Percentiles rank a stretch among this genome's conserved stretches.
Conservation (phyloP, 2,888 invertebrate genomes). For the Lumbricus terrestris region DNA sequence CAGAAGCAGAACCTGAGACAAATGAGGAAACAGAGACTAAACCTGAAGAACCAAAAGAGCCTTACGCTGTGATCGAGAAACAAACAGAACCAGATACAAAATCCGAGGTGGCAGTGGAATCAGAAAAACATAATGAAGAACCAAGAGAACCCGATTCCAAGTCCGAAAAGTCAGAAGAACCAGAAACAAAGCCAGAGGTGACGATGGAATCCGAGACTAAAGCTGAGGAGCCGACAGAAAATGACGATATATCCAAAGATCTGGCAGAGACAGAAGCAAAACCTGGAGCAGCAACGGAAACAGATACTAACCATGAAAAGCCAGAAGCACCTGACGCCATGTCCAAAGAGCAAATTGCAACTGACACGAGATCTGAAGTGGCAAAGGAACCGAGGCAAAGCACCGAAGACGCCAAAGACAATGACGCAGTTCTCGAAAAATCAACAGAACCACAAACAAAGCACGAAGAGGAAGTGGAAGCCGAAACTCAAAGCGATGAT, state of each 20-base stretch:
- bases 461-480: no score
- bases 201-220: conserved; percentile 28
- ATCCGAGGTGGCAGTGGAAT: neutral
- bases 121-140: neutral
- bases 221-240: conserved; percentile 22
- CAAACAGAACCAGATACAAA: neutral
- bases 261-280: neutral
- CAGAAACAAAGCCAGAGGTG: conserved; percentile 28
- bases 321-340: neutral
- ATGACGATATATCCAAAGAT: conserved; percentile 22
- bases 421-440: no score
- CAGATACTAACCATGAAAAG: no score
- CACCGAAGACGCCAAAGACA: no score
- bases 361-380: conserved; percentile 14
- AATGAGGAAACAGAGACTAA: neutral
- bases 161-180: conserved; percentile 26
- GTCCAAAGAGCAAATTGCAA: neutral
- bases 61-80: neutral
- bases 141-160: neutral
- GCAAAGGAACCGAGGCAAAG: no score
- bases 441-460: no score
- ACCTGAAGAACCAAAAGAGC: neutral
- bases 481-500: no score
- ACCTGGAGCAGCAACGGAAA: neutral
- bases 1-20: neutral